Evolutionary conservation across 2,113 vertebrate species (phyloP).

Genomic region (Melospiza georgiana): DNA sequence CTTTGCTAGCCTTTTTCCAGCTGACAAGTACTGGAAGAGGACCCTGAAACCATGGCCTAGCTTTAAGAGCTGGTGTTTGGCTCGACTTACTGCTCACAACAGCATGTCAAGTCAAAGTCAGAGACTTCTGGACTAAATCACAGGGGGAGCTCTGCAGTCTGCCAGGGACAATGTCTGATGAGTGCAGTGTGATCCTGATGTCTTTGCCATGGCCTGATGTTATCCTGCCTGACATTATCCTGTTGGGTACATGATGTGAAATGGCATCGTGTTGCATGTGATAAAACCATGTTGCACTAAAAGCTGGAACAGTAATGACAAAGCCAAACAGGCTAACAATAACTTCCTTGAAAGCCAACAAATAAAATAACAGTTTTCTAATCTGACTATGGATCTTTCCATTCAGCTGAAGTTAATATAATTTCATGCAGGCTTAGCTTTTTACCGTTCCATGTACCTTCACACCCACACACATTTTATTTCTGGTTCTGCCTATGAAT

Average conservation of each 20-base stretch:
- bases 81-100: background rate
- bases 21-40: background rate
- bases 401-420: background rate
- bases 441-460: background rate
- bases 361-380: background rate
- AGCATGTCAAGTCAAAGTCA: background rate
- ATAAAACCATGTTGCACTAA: slow-evolving; percentile 11
- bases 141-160: background rate
- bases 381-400: background rate
- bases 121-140: background rate
- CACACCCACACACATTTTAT: slow-evolving; percentile 9
- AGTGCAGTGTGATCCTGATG: background rate
- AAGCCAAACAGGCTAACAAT: slow-evolving; percentile 1
- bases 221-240: slow-evolving; percentile 6
- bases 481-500: slow-evolving; percentile 31
- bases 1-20: background rate
- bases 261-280: background rate
- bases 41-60: background rate
- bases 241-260: background rate
- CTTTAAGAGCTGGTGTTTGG: background rate
- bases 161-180: background rate
- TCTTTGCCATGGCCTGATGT: background rate
- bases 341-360: background rate
- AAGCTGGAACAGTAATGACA: slow-evolving; percentile 6
- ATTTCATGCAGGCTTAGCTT: slow-evolving; percentile 3